Percentiles rank a stretch among this genome's conserved stretches.
Conservation (phyloP, 2,113 vertebrate species). For the Fregetta grallaria region DNA sequence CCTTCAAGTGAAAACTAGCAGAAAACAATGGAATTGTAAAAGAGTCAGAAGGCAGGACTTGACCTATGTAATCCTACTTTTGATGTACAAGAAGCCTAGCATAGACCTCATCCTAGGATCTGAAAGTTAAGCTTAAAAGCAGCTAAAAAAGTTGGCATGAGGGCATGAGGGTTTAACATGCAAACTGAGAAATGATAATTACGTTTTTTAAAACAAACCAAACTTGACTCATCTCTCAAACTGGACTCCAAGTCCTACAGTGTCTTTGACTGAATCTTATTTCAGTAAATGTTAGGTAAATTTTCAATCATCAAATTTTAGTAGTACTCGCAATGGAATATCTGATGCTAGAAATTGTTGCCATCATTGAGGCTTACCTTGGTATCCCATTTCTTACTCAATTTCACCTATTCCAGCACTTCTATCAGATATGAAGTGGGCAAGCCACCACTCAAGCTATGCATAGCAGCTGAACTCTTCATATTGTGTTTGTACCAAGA, state of each 20-base stretch:
- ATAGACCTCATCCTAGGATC: background rate
- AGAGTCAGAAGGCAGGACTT: background rate
- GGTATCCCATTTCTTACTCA: background rate
- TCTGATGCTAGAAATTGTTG: background rate
- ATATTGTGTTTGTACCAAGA: background rate
- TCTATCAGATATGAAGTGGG: background rate
- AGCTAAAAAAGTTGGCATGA: background rate
- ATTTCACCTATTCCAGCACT: background rate
- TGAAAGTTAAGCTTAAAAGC: background rate
- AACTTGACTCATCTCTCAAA: background rate
- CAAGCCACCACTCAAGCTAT: background rate
- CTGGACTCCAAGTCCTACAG: background rate
- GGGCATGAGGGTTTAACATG: background rate
- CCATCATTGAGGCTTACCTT: background rate
- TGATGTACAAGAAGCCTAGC: background rate
- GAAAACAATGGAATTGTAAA: background rate
- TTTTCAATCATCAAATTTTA: background rate
- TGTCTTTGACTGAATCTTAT: background rate
- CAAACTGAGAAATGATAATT: background rate
- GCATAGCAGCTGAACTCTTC: background rate
- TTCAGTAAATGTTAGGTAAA: background rate
- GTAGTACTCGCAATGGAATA: background rate
- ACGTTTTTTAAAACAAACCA: background rate
- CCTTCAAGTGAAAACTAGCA: background rate
- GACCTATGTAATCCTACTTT: background rate